Conservation (phyloP, 2,797 vertebrate genomes). For the Xyrichtys novacula region DNA sequence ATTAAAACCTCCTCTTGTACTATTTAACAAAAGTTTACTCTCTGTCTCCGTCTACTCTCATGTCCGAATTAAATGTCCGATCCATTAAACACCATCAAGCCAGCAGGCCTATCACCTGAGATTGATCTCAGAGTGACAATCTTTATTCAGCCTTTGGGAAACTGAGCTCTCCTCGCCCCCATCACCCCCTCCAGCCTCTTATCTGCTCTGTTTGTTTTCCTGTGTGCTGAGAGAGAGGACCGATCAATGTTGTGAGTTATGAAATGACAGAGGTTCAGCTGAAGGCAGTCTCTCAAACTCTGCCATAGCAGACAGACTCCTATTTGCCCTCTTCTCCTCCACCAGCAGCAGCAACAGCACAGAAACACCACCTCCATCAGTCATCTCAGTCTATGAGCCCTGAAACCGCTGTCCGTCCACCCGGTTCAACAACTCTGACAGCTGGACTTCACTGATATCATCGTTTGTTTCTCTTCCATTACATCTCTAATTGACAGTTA, state of each 20-base stretch:
- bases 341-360: slow-evolving; percentile 36
- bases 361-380: slow-evolving; percentile 66
- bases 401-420: slow-evolving; percentile 45
- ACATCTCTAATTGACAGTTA: slow-evolving; percentile 29
- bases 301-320: slow-evolving; percentile 59
- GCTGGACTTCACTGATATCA: slow-evolving; percentile 26
- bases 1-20: neutral
- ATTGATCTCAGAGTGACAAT: slow-evolving; percentile 65
- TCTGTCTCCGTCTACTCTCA: neutral
- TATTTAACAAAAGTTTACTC: slow-evolving; percentile 27
- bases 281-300: slow-evolving; percentile 77
- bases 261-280: slow-evolving; percentile 79
- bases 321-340: slow-evolving; percentile 52
- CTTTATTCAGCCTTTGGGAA: slow-evolving; percentile 68
- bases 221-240: slow-evolving; percentile 55
- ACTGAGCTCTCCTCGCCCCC: slow-evolving; percentile 33
- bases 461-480: slow-evolving; percentile 1
- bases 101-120: slow-evolving; percentile 49
- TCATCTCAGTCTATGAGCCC: slow-evolving; percentile 51
- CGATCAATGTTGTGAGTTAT: slow-evolving; percentile 86
- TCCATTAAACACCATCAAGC: slow-evolving; percentile 32
- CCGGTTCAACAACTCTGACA: slow-evolving; percentile 35
- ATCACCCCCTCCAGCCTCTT: slow-evolving; percentile 45
- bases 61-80: slow-evolving; percentile 2
- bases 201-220: slow-evolving; percentile 76